Base-by-base conservation (phyloP, 1,140 invertebrate genomes). In the Trypoxylus dichotomus region DNA sequence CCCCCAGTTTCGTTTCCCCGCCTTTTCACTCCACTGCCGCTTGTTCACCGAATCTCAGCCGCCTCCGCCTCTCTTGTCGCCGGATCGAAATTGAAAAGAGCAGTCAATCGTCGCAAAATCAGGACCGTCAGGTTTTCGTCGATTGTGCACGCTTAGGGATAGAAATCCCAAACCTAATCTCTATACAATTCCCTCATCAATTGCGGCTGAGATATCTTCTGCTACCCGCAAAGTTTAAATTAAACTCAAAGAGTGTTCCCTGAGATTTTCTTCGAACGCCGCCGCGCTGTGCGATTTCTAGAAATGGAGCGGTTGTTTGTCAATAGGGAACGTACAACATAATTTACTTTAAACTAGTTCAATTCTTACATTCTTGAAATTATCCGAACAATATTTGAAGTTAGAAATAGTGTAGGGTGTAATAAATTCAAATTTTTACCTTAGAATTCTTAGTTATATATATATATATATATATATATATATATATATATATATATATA, bases 171-270 rank as follows among this genome's bases (percentile, higher is more conserved):
- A 63, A 63, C 60, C 60, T 21, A 63, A 63, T 63, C 60, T 63
- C 60, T 63, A 21, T 63, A 63, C 60, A 63, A 63, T 63, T 63
- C 60, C 60, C 60, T 8, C 60, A 63, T 63, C 60, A 63, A 63
- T 63, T 63, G 60, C 21, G 60, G 60, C 25, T 11, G 19, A 63
- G 24, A 63, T 63, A 63, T 63, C 25, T 63, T 27, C 19, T 24
- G 25, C 25, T 24, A 15, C 60, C 21, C 21, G n/a, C 43, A 19
- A 63, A 63, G 19, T 63, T 63, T 63, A 63, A 63, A 63, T 63
- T 63, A 63, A 63, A 63, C n/a, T 63, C 24, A 63, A 63, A 13
- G 32, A 37, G 43, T 19, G 21, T 19, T 7, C 19, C 60, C 32
- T 7, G 60, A 63, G 10, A 24, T 24, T 63, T 63, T 27, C 21